Evolutionary conservation across 2,888 invertebrate species (phyloP).

Genomic region (Epinotia brunnichana): DNA sequence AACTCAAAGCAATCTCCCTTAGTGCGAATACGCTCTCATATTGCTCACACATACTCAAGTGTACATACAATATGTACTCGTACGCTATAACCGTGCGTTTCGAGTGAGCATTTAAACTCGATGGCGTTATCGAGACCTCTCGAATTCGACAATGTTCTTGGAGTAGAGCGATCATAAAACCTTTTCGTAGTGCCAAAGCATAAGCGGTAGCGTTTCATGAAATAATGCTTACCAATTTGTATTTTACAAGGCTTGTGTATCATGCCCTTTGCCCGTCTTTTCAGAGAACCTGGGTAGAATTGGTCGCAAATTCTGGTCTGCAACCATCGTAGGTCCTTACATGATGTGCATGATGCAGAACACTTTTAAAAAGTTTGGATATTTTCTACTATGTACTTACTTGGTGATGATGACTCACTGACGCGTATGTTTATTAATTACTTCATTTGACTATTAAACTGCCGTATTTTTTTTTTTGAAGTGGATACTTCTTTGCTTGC

Average conservation of each 20-base stretch:
- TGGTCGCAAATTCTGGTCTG: too few species aligned
- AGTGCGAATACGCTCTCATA: not conserved
- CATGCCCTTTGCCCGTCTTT: too few species aligned
- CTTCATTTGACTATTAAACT: too few species aligned
- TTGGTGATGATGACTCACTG: too few species aligned
- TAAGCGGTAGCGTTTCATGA: constrained; percentile 10
- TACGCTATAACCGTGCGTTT: constrained; percentile 14
- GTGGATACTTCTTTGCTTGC: too few species aligned
- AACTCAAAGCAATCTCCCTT: not conserved
- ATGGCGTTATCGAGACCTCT: constrained; percentile 41
- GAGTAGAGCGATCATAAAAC: constrained; percentile 36
- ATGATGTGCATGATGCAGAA: too few species aligned
- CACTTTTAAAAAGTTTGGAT: too few species aligned
- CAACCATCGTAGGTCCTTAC: too few species aligned
- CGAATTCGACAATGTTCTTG: constrained; percentile 42
- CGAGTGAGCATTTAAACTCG: constrained; percentile 31
- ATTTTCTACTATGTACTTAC: too few species aligned
- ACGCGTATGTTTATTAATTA: too few species aligned
- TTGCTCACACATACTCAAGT: not conserved
- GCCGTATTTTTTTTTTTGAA: too few species aligned
- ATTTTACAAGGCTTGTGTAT: not conserved
- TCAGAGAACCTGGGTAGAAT: too few species aligned
- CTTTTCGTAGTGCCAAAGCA: constrained; percentile 1
- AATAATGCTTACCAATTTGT: not conserved
- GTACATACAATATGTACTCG: constrained; percentile 26